Evolutionary conservation across 23 tunicate genomes (phyloP).

Genomic region (Botrylloides violaceus): DNA sequence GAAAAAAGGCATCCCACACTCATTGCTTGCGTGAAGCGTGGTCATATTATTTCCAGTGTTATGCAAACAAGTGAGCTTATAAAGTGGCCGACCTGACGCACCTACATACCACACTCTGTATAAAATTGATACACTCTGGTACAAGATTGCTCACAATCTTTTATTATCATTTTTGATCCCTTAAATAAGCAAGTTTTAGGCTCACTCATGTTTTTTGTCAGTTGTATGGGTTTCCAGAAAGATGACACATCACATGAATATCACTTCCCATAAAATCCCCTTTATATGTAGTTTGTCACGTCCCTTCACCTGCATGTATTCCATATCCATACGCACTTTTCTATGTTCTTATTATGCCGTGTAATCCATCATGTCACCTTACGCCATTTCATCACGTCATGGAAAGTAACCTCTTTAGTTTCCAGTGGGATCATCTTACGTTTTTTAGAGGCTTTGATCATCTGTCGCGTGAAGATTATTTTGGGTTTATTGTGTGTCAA

Average conservation of each 20-base stretch:
- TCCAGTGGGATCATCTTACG: background rate
- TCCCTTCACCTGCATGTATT: background rate
- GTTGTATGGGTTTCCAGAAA: background rate
- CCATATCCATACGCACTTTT: background rate
- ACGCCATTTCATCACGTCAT: too few species aligned
- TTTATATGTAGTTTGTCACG: background rate
- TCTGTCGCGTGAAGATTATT: too few species aligned
- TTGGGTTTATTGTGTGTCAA: too few species aligned
- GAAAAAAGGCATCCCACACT: background rate
- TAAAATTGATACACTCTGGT: too few species aligned
- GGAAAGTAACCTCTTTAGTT: background rate
- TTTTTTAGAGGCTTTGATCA: too few species aligned
- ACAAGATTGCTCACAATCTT: too few species aligned
- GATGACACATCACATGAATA: background rate
- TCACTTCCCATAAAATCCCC: background rate
- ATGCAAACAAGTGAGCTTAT: background rate
- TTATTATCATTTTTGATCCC: too few species aligned
- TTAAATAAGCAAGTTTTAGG: background rate
- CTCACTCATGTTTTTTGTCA: background rate
- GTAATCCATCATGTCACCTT: too few species aligned
- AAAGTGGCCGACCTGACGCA: background rate
- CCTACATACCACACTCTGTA: too few species aligned
- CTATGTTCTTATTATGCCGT: too few species aligned
- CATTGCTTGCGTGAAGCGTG: background rate
- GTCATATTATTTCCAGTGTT: background rate